Base-by-base conservation (phyloP, 2,113 vertebrate genomes). In the Catharus fuscescens region DNA sequence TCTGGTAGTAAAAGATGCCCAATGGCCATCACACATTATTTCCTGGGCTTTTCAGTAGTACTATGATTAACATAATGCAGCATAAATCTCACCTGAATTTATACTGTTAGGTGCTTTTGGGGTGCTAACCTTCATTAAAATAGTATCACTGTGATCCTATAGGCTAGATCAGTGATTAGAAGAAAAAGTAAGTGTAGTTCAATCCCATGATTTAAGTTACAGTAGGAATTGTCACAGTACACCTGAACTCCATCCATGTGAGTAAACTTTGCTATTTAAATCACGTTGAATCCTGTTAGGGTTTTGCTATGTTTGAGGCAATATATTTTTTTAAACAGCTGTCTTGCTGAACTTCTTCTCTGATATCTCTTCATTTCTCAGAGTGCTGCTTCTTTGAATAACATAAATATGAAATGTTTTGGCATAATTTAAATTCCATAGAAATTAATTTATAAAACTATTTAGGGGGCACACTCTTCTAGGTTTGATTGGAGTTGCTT, bases 21-120 rank as follows among this genome's bases (percentile, higher is more conserved):
- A 45, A 5, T 1, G 3, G 10, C 31, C 31, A 38, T 23, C 12
- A 6, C 2, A 2, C 12, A 19, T 31, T 65, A 14, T 73, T 52
- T 85, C 45, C 21, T 24, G 74, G 15, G 5, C 29, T 77, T 18
- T 54, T 50, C 9, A 8, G 7, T n/a, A 28, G 7, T 36, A 8
- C 17, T 52, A 9, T 32, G 11, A 57, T 19, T 53, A 71, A 48
- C 18, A 48, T 14, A 62, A 45, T 17, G 12, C 5, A 36, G 11
- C 40, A 4, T 67, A 50, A 83, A n/a, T n/a, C 18, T 78, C 19
- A n/a, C 10, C 9, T 66, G 52, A 23, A 3, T 47, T 76, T 53
- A 3, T 9, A 31, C 32, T 42, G 6, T 50, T 67, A 19, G 11
- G 2, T 59, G 31, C 2, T 13, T 83, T 40, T 42, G 50, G 23